These are phyloP conservation scores for Ophion slaviceki DNA, from an alignment of 2,888 invertebrate species.

Conservation along the genomic window DNA sequence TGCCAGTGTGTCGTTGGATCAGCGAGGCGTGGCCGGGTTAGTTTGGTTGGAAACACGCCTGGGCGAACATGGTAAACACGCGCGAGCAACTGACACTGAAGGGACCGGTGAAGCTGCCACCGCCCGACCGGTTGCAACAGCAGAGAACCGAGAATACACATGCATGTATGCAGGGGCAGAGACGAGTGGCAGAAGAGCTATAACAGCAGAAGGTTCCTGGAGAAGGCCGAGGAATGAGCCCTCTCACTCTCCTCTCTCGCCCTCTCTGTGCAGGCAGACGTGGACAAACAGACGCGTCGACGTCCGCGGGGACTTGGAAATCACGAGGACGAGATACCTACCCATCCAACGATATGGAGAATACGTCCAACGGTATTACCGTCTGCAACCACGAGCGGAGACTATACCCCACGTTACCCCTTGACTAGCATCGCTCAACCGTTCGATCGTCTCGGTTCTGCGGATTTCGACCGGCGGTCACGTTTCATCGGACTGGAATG, in stretches of 20 bases:
- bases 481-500: slow-evolving; percentile 57
- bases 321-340: slow-evolving; percentile 72
- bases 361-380: slow-evolving; percentile 56
- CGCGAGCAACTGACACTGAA: slow-evolving; percentile 79
- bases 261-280: slow-evolving; percentile 76
- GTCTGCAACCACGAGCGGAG: slow-evolving; percentile 63
- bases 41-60: slow-evolving; percentile 82
- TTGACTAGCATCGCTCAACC: slow-evolving; percentile 72
- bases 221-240: slow-evolving; percentile 52
- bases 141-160: slow-evolving; percentile 69
- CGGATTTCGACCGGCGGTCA: slow-evolving; percentile 57
- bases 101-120: slow-evolving; percentile 71
- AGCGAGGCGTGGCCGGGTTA: slow-evolving; percentile 80
- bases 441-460: slow-evolving; percentile 66
- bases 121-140: slow-evolving; percentile 64
- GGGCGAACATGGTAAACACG: slow-evolving; percentile 81
- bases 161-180: slow-evolving; percentile 62
- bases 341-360: slow-evolving; percentile 44
- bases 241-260: slow-evolving; percentile 21
- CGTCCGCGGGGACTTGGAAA: slow-evolving; percentile 79
- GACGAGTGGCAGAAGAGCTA: slow-evolving; percentile 48
- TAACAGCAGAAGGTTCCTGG: slow-evolving; percentile 62
- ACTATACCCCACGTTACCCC: slow-evolving; percentile 73
- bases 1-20: slow-evolving; percentile 74
- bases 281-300: slow-evolving; percentile 81